phyloP scores from a whole-genome alignment of 2,113 vertebrate genomes.

The Anguilla rostrata region DNA sequence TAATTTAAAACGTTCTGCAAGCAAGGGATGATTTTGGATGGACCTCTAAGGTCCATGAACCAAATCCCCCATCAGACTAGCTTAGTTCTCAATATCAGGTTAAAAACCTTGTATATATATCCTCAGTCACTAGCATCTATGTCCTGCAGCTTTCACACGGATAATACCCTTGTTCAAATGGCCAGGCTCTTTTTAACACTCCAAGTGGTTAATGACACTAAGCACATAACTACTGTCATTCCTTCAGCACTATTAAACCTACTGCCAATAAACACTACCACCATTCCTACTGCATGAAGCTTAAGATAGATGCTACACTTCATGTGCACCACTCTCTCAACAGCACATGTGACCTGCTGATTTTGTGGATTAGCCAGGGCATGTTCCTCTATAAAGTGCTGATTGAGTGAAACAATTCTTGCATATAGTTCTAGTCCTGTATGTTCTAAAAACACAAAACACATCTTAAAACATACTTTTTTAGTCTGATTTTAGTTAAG shows the following conservation, averaged over 20 bases:
- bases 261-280: neutral
- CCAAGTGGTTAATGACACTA: neutral
- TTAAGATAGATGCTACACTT: no score
- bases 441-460: no score
- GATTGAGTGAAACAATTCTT: no score
- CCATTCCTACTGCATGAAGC: no score
- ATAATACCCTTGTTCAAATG: neutral
- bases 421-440: no score
- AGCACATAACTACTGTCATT: neutral
- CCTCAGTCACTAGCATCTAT: neutral
- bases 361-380: no score
- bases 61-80: neutral
- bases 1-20: neutral
- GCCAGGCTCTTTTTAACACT: neutral
- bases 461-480: no score
- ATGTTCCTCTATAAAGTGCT: no score
- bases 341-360: no score
- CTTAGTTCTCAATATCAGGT: neutral
- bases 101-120: neutral
- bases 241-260: neutral
- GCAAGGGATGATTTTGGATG: neutral
- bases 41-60: neutral
- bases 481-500: no score
- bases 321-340: no score
- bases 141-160: neutral